Evolutionary conservation across 2,888 invertebrate genomes (phyloP).

Genomic region (Malacosoma neustria): DNA sequence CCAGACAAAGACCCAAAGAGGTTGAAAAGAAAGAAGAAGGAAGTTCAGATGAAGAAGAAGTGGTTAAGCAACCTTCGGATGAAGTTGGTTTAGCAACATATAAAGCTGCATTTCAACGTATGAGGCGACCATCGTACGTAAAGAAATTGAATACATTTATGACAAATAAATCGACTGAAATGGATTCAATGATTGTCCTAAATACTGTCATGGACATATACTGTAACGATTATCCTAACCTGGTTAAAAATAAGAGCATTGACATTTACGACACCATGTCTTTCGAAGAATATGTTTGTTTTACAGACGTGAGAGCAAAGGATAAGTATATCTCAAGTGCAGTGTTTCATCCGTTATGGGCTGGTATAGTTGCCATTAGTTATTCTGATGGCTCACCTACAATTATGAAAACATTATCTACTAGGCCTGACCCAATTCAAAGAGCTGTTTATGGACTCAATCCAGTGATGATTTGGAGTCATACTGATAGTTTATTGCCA

Average conservation of each 20-base stretch:
- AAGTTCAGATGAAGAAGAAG: slow-evolving; percentile 22
- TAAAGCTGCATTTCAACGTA: slow-evolving; percentile 35
- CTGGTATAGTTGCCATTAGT: slow-evolving; percentile 79
- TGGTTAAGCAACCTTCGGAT: slow-evolving; percentile 27
- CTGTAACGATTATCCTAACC: slow-evolving; percentile 74
- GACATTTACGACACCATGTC: slow-evolving; percentile 46
- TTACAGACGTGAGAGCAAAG: slow-evolving; percentile 79
- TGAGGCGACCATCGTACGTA: slow-evolving; percentile 53
- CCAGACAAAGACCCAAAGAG: slow-evolving; percentile 24
- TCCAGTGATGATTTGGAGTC: slow-evolving; percentile 84
- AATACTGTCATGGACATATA: slow-evolving; percentile 77
- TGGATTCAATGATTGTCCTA: slow-evolving; percentile 51
- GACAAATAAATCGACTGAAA: slow-evolving; percentile 27
- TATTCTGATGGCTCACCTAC: slow-evolving; percentile 76
- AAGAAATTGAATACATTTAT: slow-evolving; percentile 46
- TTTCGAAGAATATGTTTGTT: slow-evolving; percentile 75
- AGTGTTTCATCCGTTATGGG: slow-evolving; percentile 82
- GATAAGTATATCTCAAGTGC: slow-evolving; percentile 79
- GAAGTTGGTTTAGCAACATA: slow-evolving; percentile 43
- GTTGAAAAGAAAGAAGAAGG: slow-evolving; percentile 26
- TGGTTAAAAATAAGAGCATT: slow-evolving; percentile 44
- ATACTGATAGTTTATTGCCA: slow-evolving; percentile 79
- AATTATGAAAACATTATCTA: slow-evolving; percentile 46
- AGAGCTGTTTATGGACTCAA: slow-evolving; percentile 77
- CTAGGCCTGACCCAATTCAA: slow-evolving; percentile 62